These are phyloP conservation scores for Nyctibius grandis DNA, from an alignment of 2,797 vertebrate genomes.

Conservation along the genomic window DNA sequence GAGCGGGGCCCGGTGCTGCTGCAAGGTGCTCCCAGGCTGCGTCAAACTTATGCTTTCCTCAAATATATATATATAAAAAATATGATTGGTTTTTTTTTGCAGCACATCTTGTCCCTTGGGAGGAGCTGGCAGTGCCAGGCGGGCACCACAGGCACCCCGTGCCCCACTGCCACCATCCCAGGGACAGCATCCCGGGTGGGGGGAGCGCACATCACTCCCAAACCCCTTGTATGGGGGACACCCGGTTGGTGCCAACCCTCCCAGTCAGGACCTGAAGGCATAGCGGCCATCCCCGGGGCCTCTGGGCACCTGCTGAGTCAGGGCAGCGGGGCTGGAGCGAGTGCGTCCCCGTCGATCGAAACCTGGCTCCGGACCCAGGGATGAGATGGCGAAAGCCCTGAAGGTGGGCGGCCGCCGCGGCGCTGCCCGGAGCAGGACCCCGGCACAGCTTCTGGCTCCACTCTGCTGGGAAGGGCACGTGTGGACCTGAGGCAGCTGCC, in stretches of 20 bases:
- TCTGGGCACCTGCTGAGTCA: conserved; percentile 22
- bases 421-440: neutral
- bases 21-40: fast-evolving
- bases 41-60: too few species aligned
- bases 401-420: fast-evolving
- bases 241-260: neutral
- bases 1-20: neutral
- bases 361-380: neutral
- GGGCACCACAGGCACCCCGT: neutral
- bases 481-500: too few species aligned
- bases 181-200: fast-evolving
- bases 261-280: fast-evolving
- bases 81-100: too few species aligned
- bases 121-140: neutral
- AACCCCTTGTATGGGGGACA: neutral
- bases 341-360: conserved; percentile 5
- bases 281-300: fast-evolving
- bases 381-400: neutral
- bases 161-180: fast-evolving
- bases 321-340: neutral
- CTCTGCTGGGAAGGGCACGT: too few species aligned
- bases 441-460: too few species aligned
- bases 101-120: neutral
- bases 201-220: neutral
- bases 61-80: too few species aligned